Percentiles rank a stretch among this genome's conserved stretches.
Conservation (phyloP, 2,888 invertebrate species). For the Phragmatobia fuliginosa region DNA sequence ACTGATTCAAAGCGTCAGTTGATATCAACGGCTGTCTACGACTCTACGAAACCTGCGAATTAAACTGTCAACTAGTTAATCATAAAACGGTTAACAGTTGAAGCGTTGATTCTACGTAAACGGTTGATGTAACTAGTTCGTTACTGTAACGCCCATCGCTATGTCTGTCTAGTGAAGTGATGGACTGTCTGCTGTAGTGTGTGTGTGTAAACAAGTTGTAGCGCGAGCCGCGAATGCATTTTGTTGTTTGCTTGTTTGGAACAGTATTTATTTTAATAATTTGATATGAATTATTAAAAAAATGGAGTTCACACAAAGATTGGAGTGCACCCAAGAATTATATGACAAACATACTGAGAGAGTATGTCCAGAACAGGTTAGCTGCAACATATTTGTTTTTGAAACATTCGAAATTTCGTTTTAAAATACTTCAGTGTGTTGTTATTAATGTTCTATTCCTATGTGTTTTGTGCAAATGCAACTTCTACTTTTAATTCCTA, state of each 20-base stretch:
- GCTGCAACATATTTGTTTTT: constrained; percentile 8
- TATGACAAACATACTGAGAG: constrained; percentile 57
- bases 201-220: constrained; percentile 11
- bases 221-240: constrained; percentile 23
- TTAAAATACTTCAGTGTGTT: neutral
- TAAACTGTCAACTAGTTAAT: no score
- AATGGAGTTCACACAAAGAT: constrained; percentile 78
- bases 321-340: constrained; percentile 74
- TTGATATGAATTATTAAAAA: constrained; percentile 39
- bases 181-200: no score
- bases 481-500: neutral
- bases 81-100: no score
- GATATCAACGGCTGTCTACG: no score
- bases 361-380: constrained; percentile 72
- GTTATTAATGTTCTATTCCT: no score
- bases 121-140: no score
- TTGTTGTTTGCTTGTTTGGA: neutral
- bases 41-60: no score
- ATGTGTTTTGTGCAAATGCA: neutral
- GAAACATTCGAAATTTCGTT: neutral
- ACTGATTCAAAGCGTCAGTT: no score
- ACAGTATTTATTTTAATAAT: neutral
- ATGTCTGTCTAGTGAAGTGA: no score
- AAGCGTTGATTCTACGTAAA: no score
- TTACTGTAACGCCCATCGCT: no score